Base-by-base conservation (phyloP, 2,888 invertebrate genomes). In the Leuctra nigra region DNA sequence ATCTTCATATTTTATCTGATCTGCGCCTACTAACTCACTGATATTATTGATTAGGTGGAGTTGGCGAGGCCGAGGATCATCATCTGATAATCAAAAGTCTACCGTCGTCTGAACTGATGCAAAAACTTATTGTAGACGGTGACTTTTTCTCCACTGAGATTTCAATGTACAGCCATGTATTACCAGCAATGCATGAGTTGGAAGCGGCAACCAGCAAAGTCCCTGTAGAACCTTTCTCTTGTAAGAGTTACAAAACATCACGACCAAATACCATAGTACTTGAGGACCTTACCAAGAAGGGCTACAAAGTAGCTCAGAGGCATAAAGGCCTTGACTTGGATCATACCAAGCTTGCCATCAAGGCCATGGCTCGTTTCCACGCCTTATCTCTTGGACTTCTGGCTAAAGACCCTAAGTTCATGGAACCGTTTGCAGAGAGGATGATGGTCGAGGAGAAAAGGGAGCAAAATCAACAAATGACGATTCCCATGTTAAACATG, bases 51-150 rank as follows among this genome's bases (percentile, higher is more conserved):
- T n/a, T n/a, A n/a, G n/a, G n/a, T n/a, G n/a, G 13, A 54, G 44
- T 20, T 25, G 46, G 54, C 18, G 20, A 35, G 18, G 14, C 20
- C 33, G 46, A 25, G 38, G 22, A 47, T 41, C 25, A 24, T 33
- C 29, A 24, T 33, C 44, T 61, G 48, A 46, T 61, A 9, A 55
- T 59, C 13, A 62, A 62, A 53, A 35, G 53, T 9, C 55, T 55
- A 2, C 61, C 61, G 11, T 36, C 14, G 1, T 29, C 48, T 13
- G 55, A 57, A 25, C 24, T 59, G 36, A 52, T 61, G 41, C 14
- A 41, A 35, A 33, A 55, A 9, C 44, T 57, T 48, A 13, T 55
- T 4, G 9, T 13, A n/a, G 55, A 53, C 23, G 36, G 38, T 11
- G 22, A 38, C 11, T 9, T 44, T 20, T 61, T 61, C 54, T 16